phyloP scores from a whole-genome alignment of 2,113 vertebrate genomes.

The Aptenodytes forsteri region DNA sequence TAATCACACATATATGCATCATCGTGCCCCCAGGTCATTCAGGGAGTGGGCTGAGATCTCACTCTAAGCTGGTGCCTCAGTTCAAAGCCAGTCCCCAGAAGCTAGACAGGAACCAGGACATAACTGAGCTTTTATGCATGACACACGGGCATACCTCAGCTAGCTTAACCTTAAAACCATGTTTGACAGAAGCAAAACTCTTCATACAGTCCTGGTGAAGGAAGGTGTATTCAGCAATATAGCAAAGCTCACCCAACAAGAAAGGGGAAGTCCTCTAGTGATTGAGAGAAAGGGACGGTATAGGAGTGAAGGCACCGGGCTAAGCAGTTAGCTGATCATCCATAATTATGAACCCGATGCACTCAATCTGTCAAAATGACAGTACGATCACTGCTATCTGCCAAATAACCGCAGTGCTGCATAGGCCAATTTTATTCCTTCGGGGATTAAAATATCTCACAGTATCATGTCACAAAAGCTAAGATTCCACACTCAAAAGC shows the following conservation, averaged over 20 bases:
- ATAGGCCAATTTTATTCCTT: not conserved
- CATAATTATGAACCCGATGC: accelerated
- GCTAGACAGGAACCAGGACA: not conserved
- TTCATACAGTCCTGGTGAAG: not conserved
- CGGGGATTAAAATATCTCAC: not conserved
- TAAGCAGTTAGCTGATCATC: not conserved
- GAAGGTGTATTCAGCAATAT: not conserved
- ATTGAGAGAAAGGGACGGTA: not conserved
- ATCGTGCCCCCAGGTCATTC: no score
- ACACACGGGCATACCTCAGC: not conserved
- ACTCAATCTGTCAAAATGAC: not conserved
- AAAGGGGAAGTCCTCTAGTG: not conserved
- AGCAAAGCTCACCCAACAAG: not conserved
- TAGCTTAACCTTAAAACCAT: not conserved
- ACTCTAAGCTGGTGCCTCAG: not conserved
- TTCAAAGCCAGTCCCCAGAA: not conserved
- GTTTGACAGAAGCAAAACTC: not conserved
- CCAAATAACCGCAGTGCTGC: not conserved
- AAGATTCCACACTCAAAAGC: not conserved
- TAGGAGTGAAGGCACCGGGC: not conserved
- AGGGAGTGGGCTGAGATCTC: not conserved
- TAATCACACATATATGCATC: not conserved
- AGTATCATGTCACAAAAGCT: not conserved
- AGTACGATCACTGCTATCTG: not conserved
- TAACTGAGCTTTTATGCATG: not conserved